Evolutionary conservation across 2,888 invertebrate species (phyloP).

Genomic region (Drosophila formosana): DNA sequence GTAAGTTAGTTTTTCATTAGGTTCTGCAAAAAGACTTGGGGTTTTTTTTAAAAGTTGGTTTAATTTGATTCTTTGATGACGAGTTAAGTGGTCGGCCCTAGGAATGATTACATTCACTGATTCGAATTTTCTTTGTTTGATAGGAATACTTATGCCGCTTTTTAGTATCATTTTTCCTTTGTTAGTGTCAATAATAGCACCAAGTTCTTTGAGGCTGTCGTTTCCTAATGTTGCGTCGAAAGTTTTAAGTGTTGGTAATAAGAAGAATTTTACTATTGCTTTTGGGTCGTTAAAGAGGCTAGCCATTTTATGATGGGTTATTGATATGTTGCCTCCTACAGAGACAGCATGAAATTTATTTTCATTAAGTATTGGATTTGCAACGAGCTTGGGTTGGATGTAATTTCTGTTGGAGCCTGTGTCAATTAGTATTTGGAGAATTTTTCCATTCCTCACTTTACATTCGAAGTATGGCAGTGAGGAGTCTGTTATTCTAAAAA

Average conservation of each 20-base stretch:
- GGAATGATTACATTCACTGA: neutral
- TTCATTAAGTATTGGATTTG: no score
- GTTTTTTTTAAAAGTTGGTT: neutral
- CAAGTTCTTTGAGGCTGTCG: neutral
- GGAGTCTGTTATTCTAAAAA: conserved; percentile 7
- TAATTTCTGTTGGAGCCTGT: neutral
- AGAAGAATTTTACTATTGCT: neutral
- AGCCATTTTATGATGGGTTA: neutral
- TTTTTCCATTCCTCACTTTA: neutral
- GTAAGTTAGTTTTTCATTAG: conserved; percentile 11
- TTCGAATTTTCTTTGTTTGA: neutral
- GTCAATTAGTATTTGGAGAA: conserved; percentile 2
- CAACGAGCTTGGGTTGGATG: no score
- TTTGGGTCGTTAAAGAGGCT: neutral
- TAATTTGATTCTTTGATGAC: neutral
- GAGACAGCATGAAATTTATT: neutral
- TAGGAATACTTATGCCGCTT: neutral
- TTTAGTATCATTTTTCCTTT: neutral
- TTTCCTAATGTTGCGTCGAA: neutral
- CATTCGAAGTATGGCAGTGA: conserved; percentile 3
- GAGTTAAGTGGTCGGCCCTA: neutral
- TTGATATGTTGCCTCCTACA: neutral
- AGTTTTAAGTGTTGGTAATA: neutral
- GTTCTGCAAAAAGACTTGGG: no score
- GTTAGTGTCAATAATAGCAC: neutral